Evolutionary conservation across 2,113 vertebrate genomes (phyloP).

Genomic region (Catharus minimus): DNA sequence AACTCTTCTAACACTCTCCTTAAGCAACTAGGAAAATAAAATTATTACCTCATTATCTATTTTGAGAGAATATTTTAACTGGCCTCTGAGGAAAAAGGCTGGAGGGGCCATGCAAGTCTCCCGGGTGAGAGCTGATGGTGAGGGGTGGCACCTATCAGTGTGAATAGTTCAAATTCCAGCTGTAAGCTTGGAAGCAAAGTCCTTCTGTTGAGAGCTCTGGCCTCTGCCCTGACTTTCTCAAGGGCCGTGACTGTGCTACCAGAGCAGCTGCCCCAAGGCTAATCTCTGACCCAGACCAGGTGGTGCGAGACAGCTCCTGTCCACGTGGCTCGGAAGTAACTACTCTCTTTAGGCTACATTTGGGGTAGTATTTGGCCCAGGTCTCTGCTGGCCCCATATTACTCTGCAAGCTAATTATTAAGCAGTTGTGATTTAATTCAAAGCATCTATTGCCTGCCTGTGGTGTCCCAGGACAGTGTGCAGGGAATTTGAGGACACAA

Average conservation of each 20-base stretch:
- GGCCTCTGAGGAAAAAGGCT: slow-evolving; percentile 9
- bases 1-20: slow-evolving; percentile 19
- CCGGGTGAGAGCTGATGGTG: neutral
- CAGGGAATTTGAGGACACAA: slow-evolving; percentile 35
- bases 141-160: slow-evolving; percentile 24
- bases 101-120: neutral
- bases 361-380: neutral
- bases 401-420: neutral
- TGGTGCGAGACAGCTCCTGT: neutral
- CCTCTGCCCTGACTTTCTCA: neutral
- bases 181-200: neutral
- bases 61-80: slow-evolving; percentile 42
- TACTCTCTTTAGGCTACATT: neutral
- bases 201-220: neutral
- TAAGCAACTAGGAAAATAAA: slow-evolving; percentile 46
- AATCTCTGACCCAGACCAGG: neutral
- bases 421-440: neutral
- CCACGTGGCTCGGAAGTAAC: neutral
- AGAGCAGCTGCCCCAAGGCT: neutral
- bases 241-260: neutral
- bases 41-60: slow-evolving; percentile 37
- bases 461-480: neutral
- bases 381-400: neutral
- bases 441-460: neutral
- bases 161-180: slow-evolving; percentile 27